Evolutionary conservation across 2,797 vertebrate genomes (phyloP), one percentile per base, ranked within the genome.

Genomic region (Myotis pilosus): DNA sequence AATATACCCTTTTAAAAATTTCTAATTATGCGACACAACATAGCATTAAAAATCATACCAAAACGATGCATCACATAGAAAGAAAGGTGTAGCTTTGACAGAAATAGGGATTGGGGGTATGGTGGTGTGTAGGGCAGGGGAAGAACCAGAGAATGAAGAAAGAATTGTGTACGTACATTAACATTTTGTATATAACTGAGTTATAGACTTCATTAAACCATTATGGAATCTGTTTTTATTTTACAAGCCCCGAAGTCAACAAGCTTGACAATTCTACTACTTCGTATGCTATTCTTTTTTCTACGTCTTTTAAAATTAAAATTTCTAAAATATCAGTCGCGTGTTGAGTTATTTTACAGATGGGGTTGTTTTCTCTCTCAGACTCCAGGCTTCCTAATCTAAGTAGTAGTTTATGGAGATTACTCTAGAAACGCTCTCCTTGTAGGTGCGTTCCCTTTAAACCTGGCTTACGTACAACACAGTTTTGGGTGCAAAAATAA

Each of bases 261-360:
- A 47, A 79, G 9, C 8, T 66, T 79, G 44, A 64, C 17, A 23
- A 6, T 25, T 66, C 71, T 49, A 76, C 47, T 30, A 80, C 13
- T 57, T 72, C 2, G 10, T 19, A 53, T 57, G 49, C 82, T 51
- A 88, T 74, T 44, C 38, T 82, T 85, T 60, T 38, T 38, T 38
- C 22, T 71, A 44, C 6, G 57, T 49, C n/a, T 86, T 76, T 76
- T 60, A 86, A 80, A 94, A 89, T 38, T 84, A 74, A 95, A 87
- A 87, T 91, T 80, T 13, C 49, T 74, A 20, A 69, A 89, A 86
- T 66, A 33, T 6, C 16, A 20, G 57, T 36, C 55, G 38, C 20
- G 15, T 41, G 22, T 8, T 6, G 19, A 79, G 15, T 53, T 2
- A 64, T 87, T 93, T 60, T 51, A 25, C 36, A 19, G n/a, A 85